Conservation (phyloP, 2,888 invertebrate genomes). For the Lydus trimaculatus region DNA sequence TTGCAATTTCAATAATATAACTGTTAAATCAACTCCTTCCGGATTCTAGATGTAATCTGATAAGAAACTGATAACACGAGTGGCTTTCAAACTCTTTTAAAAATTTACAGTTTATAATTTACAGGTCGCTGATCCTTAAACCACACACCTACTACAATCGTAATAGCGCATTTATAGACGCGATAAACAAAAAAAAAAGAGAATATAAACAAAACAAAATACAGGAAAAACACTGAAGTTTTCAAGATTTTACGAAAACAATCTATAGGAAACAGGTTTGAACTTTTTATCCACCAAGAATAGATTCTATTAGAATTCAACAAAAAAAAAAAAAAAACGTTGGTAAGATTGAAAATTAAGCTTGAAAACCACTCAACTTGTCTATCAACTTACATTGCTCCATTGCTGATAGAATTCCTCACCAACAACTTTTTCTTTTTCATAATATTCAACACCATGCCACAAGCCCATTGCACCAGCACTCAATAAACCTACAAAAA, state of each 20-base stretch:
- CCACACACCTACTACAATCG: neutral
- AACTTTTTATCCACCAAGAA: no score
- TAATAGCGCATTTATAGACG: neutral
- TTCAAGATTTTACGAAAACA: neutral
- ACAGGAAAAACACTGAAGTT: neutral
- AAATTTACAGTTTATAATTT: no score
- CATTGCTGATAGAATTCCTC: conserved; percentile 93
- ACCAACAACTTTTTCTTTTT: conserved; percentile 92
- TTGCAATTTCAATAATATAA: neutral
- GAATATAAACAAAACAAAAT: no score
- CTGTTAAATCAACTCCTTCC: neutral
- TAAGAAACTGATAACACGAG: neutral
- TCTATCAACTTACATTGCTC: conserved; percentile 76
- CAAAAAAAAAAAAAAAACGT: no score
- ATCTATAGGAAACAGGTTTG: no score
- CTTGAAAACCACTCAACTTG: neutral
- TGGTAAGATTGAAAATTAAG: neutral
- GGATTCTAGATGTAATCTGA: neutral
- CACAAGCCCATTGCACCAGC: conserved; percentile 96
- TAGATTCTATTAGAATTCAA: no score
- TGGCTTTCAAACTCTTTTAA: conserved; percentile 1
- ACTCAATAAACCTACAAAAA: conserved; percentile 79
- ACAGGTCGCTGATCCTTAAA: neutral
- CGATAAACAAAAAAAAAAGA: neutral
- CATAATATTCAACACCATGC: conserved; percentile 96